Conservation (phyloP, 2,113 vertebrate genomes). For the Psettodes erumei region DNA sequence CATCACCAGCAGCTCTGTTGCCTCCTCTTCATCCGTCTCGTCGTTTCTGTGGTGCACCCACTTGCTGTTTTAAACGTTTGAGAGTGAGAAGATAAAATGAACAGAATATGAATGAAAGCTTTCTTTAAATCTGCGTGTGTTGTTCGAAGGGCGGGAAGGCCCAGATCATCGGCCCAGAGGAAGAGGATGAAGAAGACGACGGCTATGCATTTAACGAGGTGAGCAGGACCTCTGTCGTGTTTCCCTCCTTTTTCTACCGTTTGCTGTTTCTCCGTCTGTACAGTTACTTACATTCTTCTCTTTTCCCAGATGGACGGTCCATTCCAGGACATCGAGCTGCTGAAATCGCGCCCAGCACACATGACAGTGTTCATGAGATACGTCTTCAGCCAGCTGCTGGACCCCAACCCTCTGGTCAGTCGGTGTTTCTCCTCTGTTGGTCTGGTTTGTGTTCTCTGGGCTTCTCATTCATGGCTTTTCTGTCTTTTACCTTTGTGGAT, state of each 20-base stretch:
- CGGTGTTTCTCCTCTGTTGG: not conserved
- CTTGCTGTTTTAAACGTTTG: not conserved
- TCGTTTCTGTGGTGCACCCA: not conserved
- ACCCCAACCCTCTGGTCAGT: constrained; percentile 92
- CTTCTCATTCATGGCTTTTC: no score
- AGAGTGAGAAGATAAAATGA: not conserved
- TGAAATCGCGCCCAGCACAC: constrained; percentile 90
- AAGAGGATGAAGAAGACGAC: constrained; percentile 89
- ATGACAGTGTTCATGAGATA: constrained; percentile 93
- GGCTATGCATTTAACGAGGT: constrained; percentile 79
- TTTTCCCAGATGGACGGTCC: constrained; percentile 85
- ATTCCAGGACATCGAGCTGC: constrained; percentile 90
- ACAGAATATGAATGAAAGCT: not conserved
- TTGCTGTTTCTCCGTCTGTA: fast-evolving
- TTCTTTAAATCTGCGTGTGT: not conserved
- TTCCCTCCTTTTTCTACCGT: not conserved
- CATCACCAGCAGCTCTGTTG: not conserved
- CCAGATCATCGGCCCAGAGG: constrained; percentile 93
- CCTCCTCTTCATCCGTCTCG: not conserved
- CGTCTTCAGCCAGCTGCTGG: constrained; percentile 91
- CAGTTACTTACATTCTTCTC: not conserved
- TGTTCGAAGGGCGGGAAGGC: constrained; percentile 74
- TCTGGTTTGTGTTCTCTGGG: no score
- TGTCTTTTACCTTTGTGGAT: no score
- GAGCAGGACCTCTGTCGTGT: constrained; percentile 29